Percentiles rank a stretch among this genome's conserved stretches.
Conservation (phyloP, 2,797 vertebrate species). For the Nyctibius grandis region DNA sequence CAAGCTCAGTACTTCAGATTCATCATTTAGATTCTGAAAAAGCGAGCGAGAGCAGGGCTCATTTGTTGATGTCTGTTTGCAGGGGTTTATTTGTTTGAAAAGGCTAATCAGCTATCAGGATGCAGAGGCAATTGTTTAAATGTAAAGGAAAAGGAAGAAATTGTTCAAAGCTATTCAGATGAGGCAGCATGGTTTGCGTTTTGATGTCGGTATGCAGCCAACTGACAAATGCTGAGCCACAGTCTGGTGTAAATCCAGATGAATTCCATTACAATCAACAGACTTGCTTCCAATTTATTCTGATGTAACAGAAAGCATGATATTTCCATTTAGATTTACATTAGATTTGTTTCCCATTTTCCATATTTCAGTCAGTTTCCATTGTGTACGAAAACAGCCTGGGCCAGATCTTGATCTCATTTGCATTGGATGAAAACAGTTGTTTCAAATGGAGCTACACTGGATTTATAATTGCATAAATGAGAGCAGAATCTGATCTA, state of each 20-base stretch:
- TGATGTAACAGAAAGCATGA: constrained; percentile 11
- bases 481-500: not conserved
- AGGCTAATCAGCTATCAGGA: constrained; percentile 8
- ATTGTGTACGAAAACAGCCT: constrained; percentile 19
- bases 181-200: constrained; percentile 13
- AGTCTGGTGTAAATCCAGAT: constrained; percentile 46
- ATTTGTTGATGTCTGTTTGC: constrained; percentile 3
- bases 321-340: constrained; percentile 58
- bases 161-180: constrained; percentile 31
- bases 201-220: not conserved
- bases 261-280: constrained; percentile 36
- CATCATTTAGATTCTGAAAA: not conserved
- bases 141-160: constrained; percentile 23
- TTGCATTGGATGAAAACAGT: constrained; percentile 44
- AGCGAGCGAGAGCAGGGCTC: not conserved
- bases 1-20: not conserved
- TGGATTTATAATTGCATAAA: constrained; percentile 15
- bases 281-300: constrained; percentile 47
- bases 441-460: not conserved
- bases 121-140: constrained; percentile 32
- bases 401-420: constrained; percentile 40
- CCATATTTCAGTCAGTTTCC: constrained; percentile 34
- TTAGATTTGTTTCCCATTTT: constrained; percentile 55
- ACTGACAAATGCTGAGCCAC: constrained; percentile 48
- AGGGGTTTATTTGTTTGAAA: constrained; percentile 36